A percentile compares a stretch with the other conserved stretches of the same genome.
phyloP scores from a whole-genome alignment of 1,140 invertebrate genomes.

The Sycophila sp. region DNA sequence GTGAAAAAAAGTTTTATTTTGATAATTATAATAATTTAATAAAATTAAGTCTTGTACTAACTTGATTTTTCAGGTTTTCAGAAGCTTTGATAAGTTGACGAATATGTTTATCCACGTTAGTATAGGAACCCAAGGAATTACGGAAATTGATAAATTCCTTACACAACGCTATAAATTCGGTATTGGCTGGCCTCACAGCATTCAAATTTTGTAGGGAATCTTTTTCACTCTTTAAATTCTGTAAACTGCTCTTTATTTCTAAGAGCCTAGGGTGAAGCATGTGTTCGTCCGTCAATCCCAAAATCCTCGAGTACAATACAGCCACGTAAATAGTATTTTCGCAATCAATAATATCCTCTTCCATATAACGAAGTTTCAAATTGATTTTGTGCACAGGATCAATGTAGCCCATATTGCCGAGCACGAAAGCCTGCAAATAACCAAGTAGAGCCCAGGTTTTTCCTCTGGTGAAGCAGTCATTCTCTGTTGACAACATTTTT shows the following conservation, averaged over 20 bases:
- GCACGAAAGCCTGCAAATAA: conserved; percentile 60
- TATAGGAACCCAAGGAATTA: conserved; percentile 44
- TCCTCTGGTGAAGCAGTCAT: conserved; percentile 43
- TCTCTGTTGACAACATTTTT: conserved; percentile 41
- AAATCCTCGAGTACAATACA: conserved; percentile 45
- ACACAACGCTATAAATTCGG: conserved; percentile 66
- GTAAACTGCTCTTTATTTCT: conserved; percentile 41
- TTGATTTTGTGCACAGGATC: conserved; percentile 80
- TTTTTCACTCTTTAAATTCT: conserved; percentile 42
- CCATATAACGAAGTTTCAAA: conserved; percentile 73
- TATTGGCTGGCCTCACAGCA: conserved; percentile 69
- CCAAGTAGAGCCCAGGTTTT: conserved; percentile 61
- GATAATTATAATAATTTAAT: background rate
- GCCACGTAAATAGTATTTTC: conserved; percentile 48
- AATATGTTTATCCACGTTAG: conserved; percentile 42
- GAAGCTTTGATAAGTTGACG: conserved; percentile 21
- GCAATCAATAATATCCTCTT: conserved; percentile 70
- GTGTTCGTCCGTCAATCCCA: conserved; percentile 31
- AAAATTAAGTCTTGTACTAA: conserved; percentile 8
- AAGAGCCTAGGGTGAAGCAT: conserved; percentile 41
- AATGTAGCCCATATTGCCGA: conserved; percentile 66
- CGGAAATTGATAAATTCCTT: conserved; percentile 53
- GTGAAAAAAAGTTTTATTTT: background rate
- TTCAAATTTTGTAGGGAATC: conserved; percentile 49
- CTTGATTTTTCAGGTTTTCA: conserved; percentile 11